phyloP scores from a whole-genome alignment of 1,140 invertebrate species.

The Delia radicum region DNA sequence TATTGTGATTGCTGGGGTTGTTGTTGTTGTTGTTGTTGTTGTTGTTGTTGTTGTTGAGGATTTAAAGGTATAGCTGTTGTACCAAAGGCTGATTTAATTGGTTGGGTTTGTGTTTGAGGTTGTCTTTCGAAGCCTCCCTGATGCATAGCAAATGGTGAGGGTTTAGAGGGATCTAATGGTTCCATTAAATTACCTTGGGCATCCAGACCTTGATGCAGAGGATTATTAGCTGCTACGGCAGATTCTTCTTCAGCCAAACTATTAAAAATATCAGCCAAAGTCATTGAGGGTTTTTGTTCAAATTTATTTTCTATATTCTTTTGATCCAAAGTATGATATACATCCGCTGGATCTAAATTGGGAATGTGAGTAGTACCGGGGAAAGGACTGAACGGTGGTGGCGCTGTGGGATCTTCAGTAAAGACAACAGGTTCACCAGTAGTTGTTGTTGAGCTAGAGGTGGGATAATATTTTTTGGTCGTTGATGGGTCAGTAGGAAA shows the following conservation, averaged over 20 bases:
- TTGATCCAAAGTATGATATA: slow-evolving; percentile 48
- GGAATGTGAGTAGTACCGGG: slow-evolving; percentile 34
- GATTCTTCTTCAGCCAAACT: slow-evolving; percentile 50
- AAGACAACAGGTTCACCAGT: slow-evolving; percentile 39
- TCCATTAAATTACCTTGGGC: slow-evolving; percentile 49
- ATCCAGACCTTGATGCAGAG: slow-evolving; percentile 45
- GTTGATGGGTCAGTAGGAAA: too few species aligned
- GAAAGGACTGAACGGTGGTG: slow-evolving; percentile 27
- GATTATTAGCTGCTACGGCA: slow-evolving; percentile 41
- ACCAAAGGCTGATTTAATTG: slow-evolving; percentile 23
- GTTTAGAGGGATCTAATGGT: slow-evolving; percentile 47
- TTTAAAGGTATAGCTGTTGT: not conserved
- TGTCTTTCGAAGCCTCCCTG: too few species aligned
- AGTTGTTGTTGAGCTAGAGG: too few species aligned
- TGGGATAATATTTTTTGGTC: slow-evolving; percentile 38
- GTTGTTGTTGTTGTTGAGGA: not conserved
- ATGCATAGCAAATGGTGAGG: slow-evolving; percentile 50
- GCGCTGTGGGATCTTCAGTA: slow-evolving; percentile 33
- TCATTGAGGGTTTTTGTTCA: slow-evolving; percentile 38
- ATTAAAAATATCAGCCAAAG: slow-evolving; percentile 51
- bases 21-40: too few species aligned
- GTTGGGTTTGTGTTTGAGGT: not conserved
- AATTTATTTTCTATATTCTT: slow-evolving; percentile 38
- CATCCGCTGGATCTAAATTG: slow-evolving; percentile 45
- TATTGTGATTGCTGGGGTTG: slow-evolving; percentile 22